Conservation (phyloP, 2,797 vertebrate species). For the Gorsachius magnificus region DNA sequence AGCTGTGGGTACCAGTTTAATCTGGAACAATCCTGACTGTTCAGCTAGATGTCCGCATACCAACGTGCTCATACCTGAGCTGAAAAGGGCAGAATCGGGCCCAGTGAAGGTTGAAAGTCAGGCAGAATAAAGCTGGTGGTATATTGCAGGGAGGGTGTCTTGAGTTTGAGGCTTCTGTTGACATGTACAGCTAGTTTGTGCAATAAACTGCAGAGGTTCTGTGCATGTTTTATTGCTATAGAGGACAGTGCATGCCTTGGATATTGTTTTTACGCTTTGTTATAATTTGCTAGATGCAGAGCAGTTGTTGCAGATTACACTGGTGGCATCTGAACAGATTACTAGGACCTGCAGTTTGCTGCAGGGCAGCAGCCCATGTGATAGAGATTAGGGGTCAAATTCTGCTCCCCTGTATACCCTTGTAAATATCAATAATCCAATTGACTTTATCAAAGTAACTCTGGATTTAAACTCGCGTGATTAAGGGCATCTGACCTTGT, state of each 20-base stretch:
- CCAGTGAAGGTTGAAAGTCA: neutral
- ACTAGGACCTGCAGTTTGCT: neutral
- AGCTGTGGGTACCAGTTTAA: fast-evolving
- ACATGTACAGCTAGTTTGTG: neutral
- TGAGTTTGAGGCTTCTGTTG: neutral
- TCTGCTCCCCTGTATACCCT: neutral
- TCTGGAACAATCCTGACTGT: neutral
- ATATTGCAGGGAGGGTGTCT: neutral
- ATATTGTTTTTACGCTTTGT: neutral
- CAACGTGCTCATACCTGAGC: neutral
- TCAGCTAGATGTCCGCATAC: neutral
- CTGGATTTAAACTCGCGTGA: constrained; percentile 40
- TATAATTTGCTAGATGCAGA: neutral
- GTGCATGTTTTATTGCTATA: neutral
- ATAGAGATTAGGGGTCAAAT: constrained; percentile 41
- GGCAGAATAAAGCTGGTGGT: neutral
- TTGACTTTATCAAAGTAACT: constrained; percentile 39
- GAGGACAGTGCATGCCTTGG: neutral
- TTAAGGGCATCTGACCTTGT: constrained; percentile 4
- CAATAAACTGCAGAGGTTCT: neutral
- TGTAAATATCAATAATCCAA: constrained; percentile 41
- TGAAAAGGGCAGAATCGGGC: neutral
- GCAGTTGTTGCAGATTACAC: neutral
- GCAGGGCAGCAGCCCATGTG: neutral
- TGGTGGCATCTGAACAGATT: constrained; percentile 2